Evolutionary conservation across 1,140 invertebrate genomes (phyloP), one percentile per base, ranked within the genome.

Genomic region (Nixonia krombeini): DNA sequence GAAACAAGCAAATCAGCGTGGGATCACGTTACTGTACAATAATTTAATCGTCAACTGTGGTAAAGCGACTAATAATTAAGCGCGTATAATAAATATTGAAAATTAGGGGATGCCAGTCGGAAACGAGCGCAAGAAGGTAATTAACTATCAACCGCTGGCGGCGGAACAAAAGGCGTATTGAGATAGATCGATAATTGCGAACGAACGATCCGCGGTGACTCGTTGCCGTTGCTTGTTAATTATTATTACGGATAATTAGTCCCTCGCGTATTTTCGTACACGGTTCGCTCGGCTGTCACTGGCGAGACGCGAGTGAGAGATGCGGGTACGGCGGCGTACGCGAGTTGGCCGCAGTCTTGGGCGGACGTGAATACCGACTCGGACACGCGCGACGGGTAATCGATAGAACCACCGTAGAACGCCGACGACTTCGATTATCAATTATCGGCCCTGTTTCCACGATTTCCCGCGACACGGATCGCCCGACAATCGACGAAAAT

Each of bases 211-310:
- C n/a, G n/a, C n/a, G n/a, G n/a, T n/a, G n/a, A n/a, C n/a, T n/a
- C n/a, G n/a, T n/a, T n/a, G n/a, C 6, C 21, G 21, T 21, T 21
- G 64, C 73, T 57, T 74, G 75, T 78, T 78, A 80, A 78, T 80
- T 78, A 78, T 77, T 71, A 73, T 72, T 61, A 57, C 58, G 67
- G 55, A 70, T 76, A 77, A 80, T 80, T 80, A 78, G 68, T 71
- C 72, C 44, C 42, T 61, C 35, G 38, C 58, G 37, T 38, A 73
- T 71, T 74, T 71, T 70, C 69, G 69, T 61, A 50, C 35, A 61
- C 57, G 37, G 50, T 33, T 61, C 31, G 57, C 45, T 42, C 31
- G 53, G 10, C 47, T 63, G 64, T 71, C 61, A 68, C 13, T 56
- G 61, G 42, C 52, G 37, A 26, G 55, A 44, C 37, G 6, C 1